Conservation (phyloP, 2,888 invertebrate species). For the Polydrusus cervinus region DNA sequence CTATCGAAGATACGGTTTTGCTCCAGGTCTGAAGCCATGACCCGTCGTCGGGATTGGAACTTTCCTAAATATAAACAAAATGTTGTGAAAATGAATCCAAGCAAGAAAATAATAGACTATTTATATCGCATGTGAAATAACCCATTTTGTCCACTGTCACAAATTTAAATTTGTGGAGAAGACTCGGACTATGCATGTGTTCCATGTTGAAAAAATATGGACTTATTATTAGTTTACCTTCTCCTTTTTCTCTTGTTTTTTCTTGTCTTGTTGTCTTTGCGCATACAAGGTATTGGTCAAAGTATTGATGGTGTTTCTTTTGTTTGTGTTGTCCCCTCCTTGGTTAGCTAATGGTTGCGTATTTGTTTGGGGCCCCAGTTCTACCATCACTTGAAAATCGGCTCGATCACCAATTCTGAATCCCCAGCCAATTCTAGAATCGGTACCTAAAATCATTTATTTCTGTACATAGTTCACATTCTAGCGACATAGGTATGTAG, state of each 20-base stretch:
- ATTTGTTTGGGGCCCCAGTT: constrained; percentile 85
- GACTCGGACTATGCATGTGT: too few relatives aligned
- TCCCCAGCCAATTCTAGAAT: constrained; percentile 85
- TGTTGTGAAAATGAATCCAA: too few relatives aligned
- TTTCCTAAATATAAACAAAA: constrained; percentile 54
- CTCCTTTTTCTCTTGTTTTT: constrained; percentile 52
- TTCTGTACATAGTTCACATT: background rate
- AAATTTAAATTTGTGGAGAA: too few relatives aligned
- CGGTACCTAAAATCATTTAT: constrained; percentile 76
- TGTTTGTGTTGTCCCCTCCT: constrained; percentile 64
- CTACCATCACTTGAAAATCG: constrained; percentile 84
- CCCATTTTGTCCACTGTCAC: too few relatives aligned
- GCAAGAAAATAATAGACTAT: too few relatives aligned
- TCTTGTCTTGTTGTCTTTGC: constrained; percentile 71
- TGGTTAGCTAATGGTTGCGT: constrained; percentile 79
- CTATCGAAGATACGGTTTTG: constrained; percentile 70
- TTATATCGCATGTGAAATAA: too few relatives aligned
- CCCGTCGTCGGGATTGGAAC: constrained; percentile 72
- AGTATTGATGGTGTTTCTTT: constrained; percentile 71
- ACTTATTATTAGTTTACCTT: background rate
- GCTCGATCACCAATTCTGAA: constrained; percentile 88
- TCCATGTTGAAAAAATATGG: too few relatives aligned
- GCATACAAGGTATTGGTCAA: constrained; percentile 65
- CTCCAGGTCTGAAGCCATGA: constrained; percentile 79
- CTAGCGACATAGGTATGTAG: too few relatives aligned